phyloP scores from a whole-genome alignment of 1,140 invertebrate species.

The Zaprionus tsacasi region DNA sequence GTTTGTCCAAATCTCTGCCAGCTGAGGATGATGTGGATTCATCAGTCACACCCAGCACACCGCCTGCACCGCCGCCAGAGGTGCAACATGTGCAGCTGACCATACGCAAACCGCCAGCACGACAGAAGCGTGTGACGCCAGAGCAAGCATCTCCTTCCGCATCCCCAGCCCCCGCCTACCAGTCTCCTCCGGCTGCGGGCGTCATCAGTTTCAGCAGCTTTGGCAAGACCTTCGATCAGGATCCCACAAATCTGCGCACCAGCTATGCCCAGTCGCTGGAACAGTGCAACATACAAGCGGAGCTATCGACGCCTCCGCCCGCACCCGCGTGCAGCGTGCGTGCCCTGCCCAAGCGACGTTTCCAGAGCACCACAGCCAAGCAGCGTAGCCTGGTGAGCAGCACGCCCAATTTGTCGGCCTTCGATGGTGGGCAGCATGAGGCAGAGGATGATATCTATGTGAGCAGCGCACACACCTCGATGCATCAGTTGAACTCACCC shows the following conservation, averaged over 20 bases:
- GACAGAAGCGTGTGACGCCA: slow-evolving; percentile 38
- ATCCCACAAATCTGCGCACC: slow-evolving; percentile 78
- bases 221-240: slow-evolving; percentile 79
- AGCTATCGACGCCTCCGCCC: slow-evolving; percentile 24
- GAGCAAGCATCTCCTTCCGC: not conserved
- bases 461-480: slow-evolving; percentile 84
- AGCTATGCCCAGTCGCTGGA: slow-evolving; percentile 79
- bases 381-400: slow-evolving; percentile 86
- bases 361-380: slow-evolving; percentile 74
- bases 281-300: slow-evolving; percentile 70
- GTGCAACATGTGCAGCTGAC: slow-evolving; percentile 75
- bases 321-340: slow-evolving; percentile 6
- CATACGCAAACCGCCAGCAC: slow-evolving; percentile 67
- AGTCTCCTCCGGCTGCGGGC: slow-evolving; percentile 4
- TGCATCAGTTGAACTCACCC: slow-evolving; percentile 85
- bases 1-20: not conserved
- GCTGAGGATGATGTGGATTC: not conserved
- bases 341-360: slow-evolving; percentile 69
- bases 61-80: slow-evolving; percentile 15
- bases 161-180: not conserved
- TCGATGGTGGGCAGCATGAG: slow-evolving; percentile 73
- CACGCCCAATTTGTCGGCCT: slow-evolving; percentile 87
- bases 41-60: not conserved
- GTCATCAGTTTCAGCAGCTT: slow-evolving; percentile 56
- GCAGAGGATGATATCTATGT: slow-evolving; percentile 77